These are phyloP conservation scores for Heterotis niloticus DNA, from an alignment of 2,113 vertebrate species.

Conservation along the genomic window DNA sequence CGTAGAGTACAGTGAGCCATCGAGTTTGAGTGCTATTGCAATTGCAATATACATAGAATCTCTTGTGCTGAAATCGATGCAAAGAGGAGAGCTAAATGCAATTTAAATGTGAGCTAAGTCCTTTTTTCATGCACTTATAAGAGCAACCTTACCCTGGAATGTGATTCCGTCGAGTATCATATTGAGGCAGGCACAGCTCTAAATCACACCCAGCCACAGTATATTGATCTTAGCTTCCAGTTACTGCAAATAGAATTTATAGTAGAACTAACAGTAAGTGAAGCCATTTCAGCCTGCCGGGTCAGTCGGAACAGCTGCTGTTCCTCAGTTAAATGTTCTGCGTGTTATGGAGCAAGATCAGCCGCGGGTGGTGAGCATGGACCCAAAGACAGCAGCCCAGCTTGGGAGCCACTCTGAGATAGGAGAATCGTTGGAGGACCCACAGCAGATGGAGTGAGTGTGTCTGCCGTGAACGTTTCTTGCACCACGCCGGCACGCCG, in stretches of 20 bases:
- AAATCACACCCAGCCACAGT: constrained; percentile 69
- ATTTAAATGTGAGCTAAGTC: constrained; percentile 55
- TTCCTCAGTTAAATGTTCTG: neutral
- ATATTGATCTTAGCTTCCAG: constrained; percentile 58
- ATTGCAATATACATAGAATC: constrained; percentile 48
- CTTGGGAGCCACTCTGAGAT: neutral
- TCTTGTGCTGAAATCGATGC: constrained; percentile 43
- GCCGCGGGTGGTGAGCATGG: neutral
- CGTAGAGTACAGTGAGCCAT: constrained; percentile 21
- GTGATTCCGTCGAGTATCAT: constrained; percentile 60
- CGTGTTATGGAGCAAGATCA: constrained; percentile 11
- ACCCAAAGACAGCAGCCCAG: neutral
- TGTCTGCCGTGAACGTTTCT: neutral
- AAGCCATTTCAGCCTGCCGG: constrained; percentile 34
- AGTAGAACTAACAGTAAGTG: constrained; percentile 29
- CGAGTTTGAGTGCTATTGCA: constrained; percentile 39
- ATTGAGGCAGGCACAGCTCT: constrained; percentile 69
- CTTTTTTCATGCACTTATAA: constrained; percentile 57
- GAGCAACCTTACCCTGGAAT: constrained; percentile 37
- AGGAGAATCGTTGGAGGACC: neutral
- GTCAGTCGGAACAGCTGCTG: constrained; percentile 18
- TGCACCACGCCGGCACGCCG: neutral
- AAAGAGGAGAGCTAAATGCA: constrained; percentile 54
- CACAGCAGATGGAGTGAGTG: constrained; percentile 14
- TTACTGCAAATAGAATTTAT: constrained; percentile 56